phyloP scores from a whole-genome alignment of 2,113 vertebrate genomes.

The Corythoichthys haematopterus region DNA sequence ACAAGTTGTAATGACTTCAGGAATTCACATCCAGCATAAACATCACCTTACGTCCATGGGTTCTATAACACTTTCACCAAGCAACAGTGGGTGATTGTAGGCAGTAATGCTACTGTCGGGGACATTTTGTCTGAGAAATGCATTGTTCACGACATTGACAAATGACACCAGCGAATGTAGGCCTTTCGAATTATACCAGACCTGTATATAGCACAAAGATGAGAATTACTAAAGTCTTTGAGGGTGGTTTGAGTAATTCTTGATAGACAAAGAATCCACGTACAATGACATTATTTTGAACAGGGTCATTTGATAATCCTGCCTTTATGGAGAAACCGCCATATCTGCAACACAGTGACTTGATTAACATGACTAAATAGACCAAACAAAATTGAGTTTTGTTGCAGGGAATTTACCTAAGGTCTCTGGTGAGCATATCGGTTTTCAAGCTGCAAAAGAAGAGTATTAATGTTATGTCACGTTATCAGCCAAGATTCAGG shows the following conservation, averaged over 20 bases:
- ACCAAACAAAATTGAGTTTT: neutral
- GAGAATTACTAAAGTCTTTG: neutral
- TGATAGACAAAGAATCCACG: slow-evolving; percentile 1
- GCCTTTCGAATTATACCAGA: slow-evolving; percentile 96
- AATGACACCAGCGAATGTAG: slow-evolving; percentile 90
- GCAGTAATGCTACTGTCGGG: slow-evolving; percentile 75
- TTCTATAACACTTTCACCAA: slow-evolving; percentile 90
- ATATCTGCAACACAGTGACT: slow-evolving; percentile 67
- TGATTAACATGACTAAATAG: neutral
- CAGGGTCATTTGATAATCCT: slow-evolving; percentile 61
- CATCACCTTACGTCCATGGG: slow-evolving; percentile 56
- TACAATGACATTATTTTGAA: slow-evolving; percentile 81
- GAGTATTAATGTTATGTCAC: neutral
- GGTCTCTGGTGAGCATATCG: slow-evolving; percentile 90
- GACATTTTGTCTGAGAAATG: slow-evolving; percentile 68
- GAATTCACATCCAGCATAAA: neutral
- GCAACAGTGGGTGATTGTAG: slow-evolving; percentile 87
- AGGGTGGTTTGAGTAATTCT: too few relatives aligned
- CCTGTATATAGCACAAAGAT: slow-evolving; percentile 61
- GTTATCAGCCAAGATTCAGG: neutral
- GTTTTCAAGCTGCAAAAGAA: slow-evolving; percentile 74
- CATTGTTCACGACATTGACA: slow-evolving; percentile 83
- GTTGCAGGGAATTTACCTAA: too few relatives aligned
- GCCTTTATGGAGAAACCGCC: slow-evolving; percentile 85
- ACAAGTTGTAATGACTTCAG: neutral